Conservation (phyloP, 1,140 invertebrate species). For the Panulirus ornatus region DNA sequence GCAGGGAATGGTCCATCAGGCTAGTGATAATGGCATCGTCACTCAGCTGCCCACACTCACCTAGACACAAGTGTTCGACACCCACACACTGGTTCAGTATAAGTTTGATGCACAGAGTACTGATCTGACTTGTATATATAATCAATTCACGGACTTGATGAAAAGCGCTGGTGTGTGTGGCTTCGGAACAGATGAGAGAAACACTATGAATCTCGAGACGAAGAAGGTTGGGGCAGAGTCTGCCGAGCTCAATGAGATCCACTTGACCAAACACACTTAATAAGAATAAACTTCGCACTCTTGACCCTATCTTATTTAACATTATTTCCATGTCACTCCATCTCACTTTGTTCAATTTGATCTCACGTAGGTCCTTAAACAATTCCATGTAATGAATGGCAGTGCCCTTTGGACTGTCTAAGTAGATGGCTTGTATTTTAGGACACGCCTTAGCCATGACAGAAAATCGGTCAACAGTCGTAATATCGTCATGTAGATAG, state of each 20-base stretch:
- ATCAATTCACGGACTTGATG: constrained; percentile 26
- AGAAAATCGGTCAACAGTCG: not conserved
- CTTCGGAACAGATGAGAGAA: not conserved
- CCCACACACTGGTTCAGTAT: constrained; percentile 43
- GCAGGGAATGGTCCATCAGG: constrained; percentile 28
- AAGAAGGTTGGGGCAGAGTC: constrained; percentile 39
- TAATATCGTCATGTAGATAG: constrained; percentile 46
- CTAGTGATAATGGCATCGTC: constrained; percentile 23
- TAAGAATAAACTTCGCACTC: constrained; percentile 56
- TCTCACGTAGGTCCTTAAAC: constrained; percentile 42
- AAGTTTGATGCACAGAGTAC: constrained; percentile 29
- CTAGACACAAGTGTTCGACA: constrained; percentile 35
- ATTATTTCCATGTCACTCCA: constrained; percentile 47
- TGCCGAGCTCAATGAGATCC: constrained; percentile 40
- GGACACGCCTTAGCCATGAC: constrained; percentile 26
- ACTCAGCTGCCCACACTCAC: constrained; percentile 50
- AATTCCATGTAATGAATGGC: constrained; percentile 45
- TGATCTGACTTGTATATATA: constrained; percentile 43
- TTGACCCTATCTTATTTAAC: constrained; percentile 39
- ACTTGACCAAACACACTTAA: constrained; percentile 53
- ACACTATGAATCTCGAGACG: constrained; percentile 49
- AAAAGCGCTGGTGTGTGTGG: constrained; percentile 19
- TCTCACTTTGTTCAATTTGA: constrained; percentile 60
- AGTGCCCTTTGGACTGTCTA: constrained; percentile 57
- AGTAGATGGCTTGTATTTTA: constrained; percentile 39